phyloP scores from a whole-genome alignment of 2,113 vertebrate species.

The Oxyruncus cristatus region DNA sequence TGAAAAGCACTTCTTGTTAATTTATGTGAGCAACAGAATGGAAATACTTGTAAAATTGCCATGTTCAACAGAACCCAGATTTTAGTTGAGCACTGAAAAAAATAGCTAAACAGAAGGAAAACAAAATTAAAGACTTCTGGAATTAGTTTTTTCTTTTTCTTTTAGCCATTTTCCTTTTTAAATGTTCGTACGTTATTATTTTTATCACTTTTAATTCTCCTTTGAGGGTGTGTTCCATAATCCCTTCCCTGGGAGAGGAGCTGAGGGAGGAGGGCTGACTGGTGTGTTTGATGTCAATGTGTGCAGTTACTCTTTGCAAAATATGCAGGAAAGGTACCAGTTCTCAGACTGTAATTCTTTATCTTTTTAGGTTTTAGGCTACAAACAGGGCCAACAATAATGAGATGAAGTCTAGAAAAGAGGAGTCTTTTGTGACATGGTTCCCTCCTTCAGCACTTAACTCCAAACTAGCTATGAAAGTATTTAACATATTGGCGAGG shows the following conservation, averaged over 20 bases:
- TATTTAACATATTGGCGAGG: fast-evolving
- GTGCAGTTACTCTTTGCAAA: background rate
- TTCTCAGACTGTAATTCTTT: background rate
- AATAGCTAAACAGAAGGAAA: background rate
- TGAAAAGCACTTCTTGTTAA: background rate
- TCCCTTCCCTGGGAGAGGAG: background rate
- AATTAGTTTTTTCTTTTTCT: background rate
- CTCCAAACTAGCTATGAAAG: background rate
- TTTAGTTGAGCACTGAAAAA: background rate
- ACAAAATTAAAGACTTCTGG: background rate
- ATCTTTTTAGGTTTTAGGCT: background rate
- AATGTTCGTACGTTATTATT: background rate
- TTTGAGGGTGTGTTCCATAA: background rate
- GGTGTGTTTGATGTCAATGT: background rate
- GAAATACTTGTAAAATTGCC: background rate
- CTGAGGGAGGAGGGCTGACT: background rate
- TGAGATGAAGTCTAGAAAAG: background rate
- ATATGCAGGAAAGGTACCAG: background rate
- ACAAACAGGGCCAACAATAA: background rate
- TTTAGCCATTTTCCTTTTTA: background rate
- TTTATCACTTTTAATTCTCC: background rate
- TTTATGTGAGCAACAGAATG: background rate
- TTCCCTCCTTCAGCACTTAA: background rate
- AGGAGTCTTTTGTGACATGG: fast-evolving
- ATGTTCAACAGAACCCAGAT: background rate